Base-by-base conservation (phyloP, 2,888 invertebrate species). In the Pseudeuparius sepicola region DNA sequence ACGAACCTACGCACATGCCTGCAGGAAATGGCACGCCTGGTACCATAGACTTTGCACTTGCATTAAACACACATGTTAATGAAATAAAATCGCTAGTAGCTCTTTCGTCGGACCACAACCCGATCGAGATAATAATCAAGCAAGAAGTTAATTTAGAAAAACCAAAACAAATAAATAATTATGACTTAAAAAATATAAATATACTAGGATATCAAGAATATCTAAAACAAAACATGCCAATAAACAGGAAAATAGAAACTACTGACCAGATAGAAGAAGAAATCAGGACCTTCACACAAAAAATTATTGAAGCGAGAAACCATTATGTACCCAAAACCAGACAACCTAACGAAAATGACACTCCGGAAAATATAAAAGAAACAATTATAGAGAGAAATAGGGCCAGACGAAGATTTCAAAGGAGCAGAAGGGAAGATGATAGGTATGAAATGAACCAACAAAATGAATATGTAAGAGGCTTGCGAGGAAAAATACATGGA, bases 341-440 rank as follows among this genome's bases (percentile, higher is more conserved):
- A 6, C 6, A 20, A 6, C 7, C n/a, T 7, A 6, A 20, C n/a
- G n/a, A 20, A 20, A 20, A 20, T n/a, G n/a, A n/a, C n/a, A 6
- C n/a, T 20, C 20, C 20, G 20, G 20, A 20, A 20, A 20, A 20
- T 20, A 20, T 20, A 6, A 20, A 6, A 7, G 20, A 20, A 6
- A 20, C 20, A 6, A 20, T 20, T n/a, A 20, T 7, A n/a, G 20
- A 20, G 20, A 20, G 20, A n/a, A 20, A 20, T n/a, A 20, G n/a
- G n/a, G 7, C 7, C 20, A 20, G 20, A 20, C 20, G 20, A 6
- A 20, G n/a, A 20, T 20, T 7, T 20, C 20, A 20, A 20, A 6
- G 20, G n/a, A 20, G 7, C 20, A 6, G 20, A 20, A 6, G 6
- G n/a, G 7, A 6, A 7, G 7, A 20, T 7, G 20, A 20, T n/a